Base-by-base conservation (phyloP, 2,888 invertebrate species). In the Metellina segmentata region DNA sequence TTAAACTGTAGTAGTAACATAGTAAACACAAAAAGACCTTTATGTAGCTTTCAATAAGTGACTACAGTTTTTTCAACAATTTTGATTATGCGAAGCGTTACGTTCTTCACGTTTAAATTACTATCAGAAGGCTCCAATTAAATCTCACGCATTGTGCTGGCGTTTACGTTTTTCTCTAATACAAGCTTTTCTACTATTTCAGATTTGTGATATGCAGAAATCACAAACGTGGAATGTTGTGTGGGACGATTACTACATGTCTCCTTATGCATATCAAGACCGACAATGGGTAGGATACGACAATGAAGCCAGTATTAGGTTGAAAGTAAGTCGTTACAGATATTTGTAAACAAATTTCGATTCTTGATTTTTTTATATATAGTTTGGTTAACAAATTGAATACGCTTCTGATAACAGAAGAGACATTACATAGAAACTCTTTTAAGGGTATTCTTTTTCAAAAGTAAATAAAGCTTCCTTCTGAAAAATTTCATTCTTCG, bases 231-330 rank as follows among this genome's bases (percentile, higher is more conserved):
- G 92, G 92, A 85, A 82, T 70, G 49, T 78, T 0, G 89, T 89
- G 9, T 88, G 88, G 88, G 89, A 92, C 52, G 91, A 91, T 53
- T 91, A 78, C 52, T 91, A 91, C 69, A 91, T 91, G 91, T 69
- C 96, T 0, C 97, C 97, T 0, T 97, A 96, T 93, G 96, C 96
- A 5, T 96, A 95, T 93, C 95, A 95, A 72, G 96, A 96, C 0
- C 96, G 96, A 1, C 95, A 96, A 94, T 96, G 98, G 85, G 96
- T 98, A 13, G 95, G 96, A 0, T 98, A 97, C 94, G 98, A 98
- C 94, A 96, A 97, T 94, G 96, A 96, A 0, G 96, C 96, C 48
- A 97, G 98, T 16, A 96, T 98, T 79, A 96, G 85, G 19, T 16
- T 93, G 6, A 93, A 93, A 70, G 91, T 92, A 89, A 92, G 86